Evolutionary conservation across 2,797 vertebrate species (phyloP).

Genomic region (Ptychadena robeensis): DNA sequence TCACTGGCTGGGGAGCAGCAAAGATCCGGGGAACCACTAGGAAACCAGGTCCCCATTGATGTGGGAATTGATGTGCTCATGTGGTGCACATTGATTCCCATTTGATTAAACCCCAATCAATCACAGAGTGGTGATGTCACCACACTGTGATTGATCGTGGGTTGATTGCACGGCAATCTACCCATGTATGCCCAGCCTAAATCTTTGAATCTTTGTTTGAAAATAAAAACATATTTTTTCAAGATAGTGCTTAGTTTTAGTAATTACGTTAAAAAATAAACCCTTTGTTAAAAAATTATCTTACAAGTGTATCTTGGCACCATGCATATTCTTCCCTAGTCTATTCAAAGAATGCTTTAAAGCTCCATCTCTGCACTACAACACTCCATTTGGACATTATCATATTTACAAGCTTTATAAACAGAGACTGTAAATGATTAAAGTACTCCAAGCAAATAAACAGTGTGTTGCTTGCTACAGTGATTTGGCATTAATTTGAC

Average conservation of each 20-base stretch:
- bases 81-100: too few species aligned
- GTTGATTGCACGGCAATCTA: too few species aligned
- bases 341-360: constrained; percentile 25
- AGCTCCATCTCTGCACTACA: constrained; percentile 14
- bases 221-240: background rate
- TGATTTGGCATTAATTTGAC: constrained; percentile 53
- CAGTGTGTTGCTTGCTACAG: constrained; percentile 43
- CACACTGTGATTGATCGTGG: too few species aligned
- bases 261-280: background rate
- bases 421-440: constrained; percentile 49
- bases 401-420: constrained; percentile 48
- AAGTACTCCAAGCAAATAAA: constrained; percentile 53
- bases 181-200: too few species aligned
- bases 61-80: too few species aligned
- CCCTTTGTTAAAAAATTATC: background rate
- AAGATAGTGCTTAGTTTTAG: background rate
- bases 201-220: too few species aligned
- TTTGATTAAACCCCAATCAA: too few species aligned
- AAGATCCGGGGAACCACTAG: too few species aligned
- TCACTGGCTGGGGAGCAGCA: too few species aligned
- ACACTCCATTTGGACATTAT: constrained; percentile 42
- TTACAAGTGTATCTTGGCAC: constrained; percentile 24
- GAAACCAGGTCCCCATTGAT: too few species aligned
- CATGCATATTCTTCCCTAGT: background rate
- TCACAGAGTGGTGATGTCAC: too few species aligned